A percentile compares a stretch with the other conserved stretches of the same genome.
Evolutionary conservation across 2,888 invertebrate genomes (phyloP).

Genomic region (Acleris laterana): DNA sequence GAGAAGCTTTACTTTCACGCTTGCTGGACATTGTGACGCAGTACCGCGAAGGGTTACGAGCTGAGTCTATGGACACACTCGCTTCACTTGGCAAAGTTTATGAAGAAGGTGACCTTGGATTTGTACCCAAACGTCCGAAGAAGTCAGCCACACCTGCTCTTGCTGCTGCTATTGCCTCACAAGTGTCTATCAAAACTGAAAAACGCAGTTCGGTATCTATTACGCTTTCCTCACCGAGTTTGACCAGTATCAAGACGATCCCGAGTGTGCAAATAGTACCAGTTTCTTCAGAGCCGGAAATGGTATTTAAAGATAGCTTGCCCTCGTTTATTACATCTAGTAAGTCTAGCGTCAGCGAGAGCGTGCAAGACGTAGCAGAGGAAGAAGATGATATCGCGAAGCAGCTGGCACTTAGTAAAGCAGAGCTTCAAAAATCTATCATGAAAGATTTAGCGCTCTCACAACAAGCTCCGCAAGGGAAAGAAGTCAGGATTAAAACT

Average conservation of each 20-base stretch:
- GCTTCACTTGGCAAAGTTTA: conserved; percentile 84
- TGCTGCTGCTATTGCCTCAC: conserved; percentile 45
- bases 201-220: conserved; percentile 44
- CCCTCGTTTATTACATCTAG: conserved; percentile 68
- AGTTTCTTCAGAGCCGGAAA: conserved; percentile 46
- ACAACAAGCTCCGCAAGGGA: conserved; percentile 44
- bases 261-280: conserved; percentile 67
- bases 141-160: conserved; percentile 48
- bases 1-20: conserved; percentile 80
- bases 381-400: conserved; percentile 57
- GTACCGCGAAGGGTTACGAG: conserved; percentile 67
- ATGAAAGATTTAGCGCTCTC: conserved; percentile 70
- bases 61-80: conserved; percentile 71
- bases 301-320: conserved; percentile 61
- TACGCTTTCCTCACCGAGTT: conserved; percentile 52
- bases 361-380: conserved; percentile 49
- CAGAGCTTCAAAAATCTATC: conserved; percentile 71
- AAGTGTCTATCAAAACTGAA: conserved; percentile 47
- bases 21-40: conserved; percentile 81
- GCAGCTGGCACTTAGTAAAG: conserved; percentile 62
- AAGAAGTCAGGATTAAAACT: conserved; percentile 25
- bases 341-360: conserved; percentile 53
- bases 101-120: conserved; percentile 87
- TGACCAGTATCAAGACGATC: conserved; percentile 66
- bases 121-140: conserved; percentile 81